These are phyloP conservation scores for Uloborus plumipes DNA, from an alignment of 2,888 invertebrate genomes.

Conservation along the genomic window DNA sequence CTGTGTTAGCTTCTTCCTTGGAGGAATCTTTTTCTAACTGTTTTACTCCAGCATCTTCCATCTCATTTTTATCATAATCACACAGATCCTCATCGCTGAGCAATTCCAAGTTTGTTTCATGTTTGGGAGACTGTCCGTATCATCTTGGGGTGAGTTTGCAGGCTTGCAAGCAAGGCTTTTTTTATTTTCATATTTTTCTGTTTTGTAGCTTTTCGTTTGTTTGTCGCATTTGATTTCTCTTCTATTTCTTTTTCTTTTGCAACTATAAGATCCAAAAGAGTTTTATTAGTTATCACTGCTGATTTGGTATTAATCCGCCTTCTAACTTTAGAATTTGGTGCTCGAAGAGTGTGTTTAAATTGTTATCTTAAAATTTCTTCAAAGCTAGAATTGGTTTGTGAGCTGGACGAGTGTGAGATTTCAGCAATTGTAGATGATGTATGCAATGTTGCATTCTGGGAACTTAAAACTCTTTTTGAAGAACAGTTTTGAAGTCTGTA, in stretches of 20 bases:
- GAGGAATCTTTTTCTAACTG: background rate
- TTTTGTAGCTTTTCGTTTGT: background rate
- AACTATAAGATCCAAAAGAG: background rate
- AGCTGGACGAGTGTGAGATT: background rate
- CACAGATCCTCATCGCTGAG: background rate
- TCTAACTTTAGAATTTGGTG: background rate
- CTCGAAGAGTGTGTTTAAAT: background rate
- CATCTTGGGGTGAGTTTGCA: background rate
- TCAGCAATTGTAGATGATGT: slow-evolving; percentile 8
- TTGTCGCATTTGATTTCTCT: background rate
- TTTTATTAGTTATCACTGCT: slow-evolving; percentile 1
- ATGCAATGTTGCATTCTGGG: background rate
- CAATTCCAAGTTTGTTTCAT: background rate
- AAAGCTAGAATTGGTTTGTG: slow-evolving; percentile 1
- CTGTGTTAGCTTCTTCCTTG: background rate
- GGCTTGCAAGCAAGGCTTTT: background rate
- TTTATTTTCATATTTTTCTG: background rate
- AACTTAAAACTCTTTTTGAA: background rate
- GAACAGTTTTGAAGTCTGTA: background rate
- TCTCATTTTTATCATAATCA: background rate
- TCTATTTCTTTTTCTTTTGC: slow-evolving; percentile 12
- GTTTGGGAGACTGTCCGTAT: slow-evolving; percentile 7
- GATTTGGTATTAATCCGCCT: background rate
- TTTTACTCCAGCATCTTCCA: background rate
- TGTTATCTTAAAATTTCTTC: background rate